These are phyloP conservation scores for Trachelus tabidus DNA, from an alignment of 2,888 invertebrate species.

Conservation along the genomic window DNA sequence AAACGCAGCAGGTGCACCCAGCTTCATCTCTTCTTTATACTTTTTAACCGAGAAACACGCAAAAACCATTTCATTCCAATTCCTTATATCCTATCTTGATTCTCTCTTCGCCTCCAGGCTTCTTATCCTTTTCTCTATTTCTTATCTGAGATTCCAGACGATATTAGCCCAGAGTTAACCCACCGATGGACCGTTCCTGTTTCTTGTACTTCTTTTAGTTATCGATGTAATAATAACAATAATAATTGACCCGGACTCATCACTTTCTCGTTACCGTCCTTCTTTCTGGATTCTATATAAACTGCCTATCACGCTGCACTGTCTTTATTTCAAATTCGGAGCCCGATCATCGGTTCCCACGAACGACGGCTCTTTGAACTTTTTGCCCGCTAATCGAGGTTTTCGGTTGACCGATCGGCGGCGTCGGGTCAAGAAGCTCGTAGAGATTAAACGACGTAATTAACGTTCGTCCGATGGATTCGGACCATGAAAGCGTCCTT, in stretches of 20 bases:
- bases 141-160: background rate
- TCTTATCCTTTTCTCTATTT: background rate
- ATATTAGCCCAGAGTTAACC: background rate
- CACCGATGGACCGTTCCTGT: background rate
- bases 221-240: background rate
- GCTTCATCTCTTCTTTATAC: background rate
- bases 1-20: conserved; percentile 29
- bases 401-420: conserved; percentile 24
- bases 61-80: conserved; percentile 5
- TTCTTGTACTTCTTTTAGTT: background rate
- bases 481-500: conserved; percentile 10
- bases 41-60: background rate
- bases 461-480: conserved; percentile 17
- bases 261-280: background rate
- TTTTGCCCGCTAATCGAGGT: conserved; percentile 15
- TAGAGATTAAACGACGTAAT: conserved; percentile 30
- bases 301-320: background rate
- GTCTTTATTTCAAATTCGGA: background rate
- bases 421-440: conserved; percentile 14
- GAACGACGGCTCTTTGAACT: conserved; percentile 23
- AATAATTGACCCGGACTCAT: background rate
- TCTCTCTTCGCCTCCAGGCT: background rate
- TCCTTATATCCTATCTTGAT: conserved; percentile 6
- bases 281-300: background rate
- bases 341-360: background rate